phyloP scores from a whole-genome alignment of 2,888 invertebrate genomes.

The Eledona agricola region DNA sequence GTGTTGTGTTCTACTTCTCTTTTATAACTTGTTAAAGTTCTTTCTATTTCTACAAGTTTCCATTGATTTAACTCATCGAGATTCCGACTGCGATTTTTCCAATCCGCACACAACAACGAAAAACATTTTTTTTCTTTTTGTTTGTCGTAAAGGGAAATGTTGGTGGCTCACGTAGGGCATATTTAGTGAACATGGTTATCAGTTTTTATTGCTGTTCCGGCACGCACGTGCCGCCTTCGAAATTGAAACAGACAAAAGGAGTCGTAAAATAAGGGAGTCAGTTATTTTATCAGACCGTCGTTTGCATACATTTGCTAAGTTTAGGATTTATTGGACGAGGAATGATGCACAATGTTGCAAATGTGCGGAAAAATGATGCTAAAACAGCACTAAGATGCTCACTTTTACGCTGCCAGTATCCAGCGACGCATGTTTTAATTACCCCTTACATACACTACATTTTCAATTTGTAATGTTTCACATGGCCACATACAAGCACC shows the following conservation, averaged over 20 bases:
- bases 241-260: constrained; percentile 49
- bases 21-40: constrained; percentile 22
- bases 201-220: constrained; percentile 45
- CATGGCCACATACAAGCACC: too few relatives aligned
- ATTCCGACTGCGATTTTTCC: constrained; percentile 19
- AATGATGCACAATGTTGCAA: constrained; percentile 33
- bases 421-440: too few relatives aligned
- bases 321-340: constrained; percentile 31
- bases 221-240: constrained; percentile 46
- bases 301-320: constrained; percentile 35
- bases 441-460: too few relatives aligned
- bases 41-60: constrained; percentile 15
- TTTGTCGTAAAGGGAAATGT: constrained; percentile 22
- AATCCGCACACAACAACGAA: constrained; percentile 10
- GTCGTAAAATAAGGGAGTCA: constrained; percentile 45
- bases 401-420: too few relatives aligned
- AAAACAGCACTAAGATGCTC: too few relatives aligned
- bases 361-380: too few relatives aligned
- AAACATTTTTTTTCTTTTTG: constrained; percentile 21
- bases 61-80: constrained; percentile 15
- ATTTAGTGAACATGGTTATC: constrained; percentile 48
- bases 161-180: constrained; percentile 43
- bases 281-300: constrained; percentile 43
- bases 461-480: too few relatives aligned
- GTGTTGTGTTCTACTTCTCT: constrained; percentile 30